Evolutionary conservation across 2,888 invertebrate species (phyloP), one percentile per base, ranked within the genome.

Genomic region (Nephrotoma flavescens): DNA sequence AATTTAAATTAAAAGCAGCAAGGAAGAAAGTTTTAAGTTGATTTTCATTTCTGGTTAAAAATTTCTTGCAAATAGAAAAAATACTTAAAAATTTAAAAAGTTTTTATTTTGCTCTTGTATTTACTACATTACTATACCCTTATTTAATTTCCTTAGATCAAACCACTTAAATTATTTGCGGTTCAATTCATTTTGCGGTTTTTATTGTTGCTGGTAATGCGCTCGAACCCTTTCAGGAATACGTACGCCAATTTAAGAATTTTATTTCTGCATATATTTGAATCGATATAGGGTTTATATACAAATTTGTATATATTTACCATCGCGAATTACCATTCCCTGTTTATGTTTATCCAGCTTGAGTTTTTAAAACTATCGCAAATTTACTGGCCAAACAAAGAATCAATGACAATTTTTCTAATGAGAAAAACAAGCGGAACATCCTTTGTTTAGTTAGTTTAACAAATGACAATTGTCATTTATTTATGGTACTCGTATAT

Each of bases 71-170:
- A 42, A 15, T 19, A 71, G 19, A 84, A 84, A 42, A 71, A 84
- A 42, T 84, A 84, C 41, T 84, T 42, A 42, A 84, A 84, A 84
- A 84, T 15, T 84, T n/a, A n/a, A n/a, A 42, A 84, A 83, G 41
- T 83, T 83, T 42, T 41, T 84, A 42, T 42, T 42, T 84, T 84
- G 41, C 42, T 84, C n/a, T 84, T 84, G 41, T 84, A 15, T 84
- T 84, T 42, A 84, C 71, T 19, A 71, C 15, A 15, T 71, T 71
- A 71, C 19, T 42, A 1, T 84, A 84, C 84, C 84, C 84, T 84
- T 84, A 84, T 84, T 84, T 84, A 84, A 84, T 84, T 84, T 84
- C 42, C 84, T 84, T 84, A 84, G 84, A 84, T 84, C 84, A 84
- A 84, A 84, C 84, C 84, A 84, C 84, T 84, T 84, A 84, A 42